Base-by-base conservation (phyloP, 2,113 vertebrate species). In the Thinocorus orbignyianus region DNA sequence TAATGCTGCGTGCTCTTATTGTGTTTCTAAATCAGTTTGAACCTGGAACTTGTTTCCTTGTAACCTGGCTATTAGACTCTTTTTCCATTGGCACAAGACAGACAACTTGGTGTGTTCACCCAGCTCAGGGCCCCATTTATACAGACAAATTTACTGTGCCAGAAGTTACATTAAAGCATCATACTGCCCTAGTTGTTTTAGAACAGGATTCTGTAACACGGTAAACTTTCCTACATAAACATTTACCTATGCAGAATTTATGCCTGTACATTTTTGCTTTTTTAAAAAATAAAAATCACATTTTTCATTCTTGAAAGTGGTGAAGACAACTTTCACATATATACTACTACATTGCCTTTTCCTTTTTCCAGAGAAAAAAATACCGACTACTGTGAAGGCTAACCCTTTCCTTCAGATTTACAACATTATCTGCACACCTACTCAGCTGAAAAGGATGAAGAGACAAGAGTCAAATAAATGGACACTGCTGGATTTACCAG, bases 141-240 rank as follows among this genome's bases (percentile, higher is more conserved):
- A 46, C 69, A 77, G 87, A 84, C 73, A 84, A 94, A 95, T 92
- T 88, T 80, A 93, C 88, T 81, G 92, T 93, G 96, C 90, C 92
- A 94, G 93, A 76, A 94, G 72, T 92, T 95, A 88, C 88, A 95
- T 96, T 96, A 96, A 94, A 96, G 77, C 18, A 0, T 93, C 90
- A 92, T 95, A 96, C 93, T 95, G 76, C 90, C 69, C 69, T 65
- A 78, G 90, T 65, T 96, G 88, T 96, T 95, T 96, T 81, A 86
- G 72, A 92, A 81, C 92, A 71, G 90, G 86, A 82, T 90, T 94
- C 80, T 81, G 42, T 95, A 92, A 90, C 90, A 68, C 52, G 91
- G 83, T 92, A 95, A 95, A 95, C 77, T 95, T 95, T 90, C 93
- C 92, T 95, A 94, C 41, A 92, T 81, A 96, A 96, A 96, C 84